phyloP scores from a whole-genome alignment of 2,113 vertebrate genomes.

The Onychorhynchus coronatus region DNA sequence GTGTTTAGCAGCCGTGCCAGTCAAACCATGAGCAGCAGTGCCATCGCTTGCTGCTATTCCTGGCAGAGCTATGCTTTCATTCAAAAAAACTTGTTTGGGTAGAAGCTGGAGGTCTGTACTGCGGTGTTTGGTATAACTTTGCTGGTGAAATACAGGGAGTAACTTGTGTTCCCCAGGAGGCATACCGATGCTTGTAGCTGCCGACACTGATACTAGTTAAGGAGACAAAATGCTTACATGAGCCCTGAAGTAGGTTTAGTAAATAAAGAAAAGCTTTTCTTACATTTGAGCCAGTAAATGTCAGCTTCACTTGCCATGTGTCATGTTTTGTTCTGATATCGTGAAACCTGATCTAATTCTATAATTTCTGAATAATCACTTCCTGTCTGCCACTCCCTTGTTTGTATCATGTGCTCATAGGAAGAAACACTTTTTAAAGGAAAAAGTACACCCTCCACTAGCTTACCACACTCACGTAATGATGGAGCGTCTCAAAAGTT shows the following conservation, averaged over 20 bases:
- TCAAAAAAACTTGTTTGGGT: background rate
- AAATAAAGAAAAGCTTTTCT: background rate
- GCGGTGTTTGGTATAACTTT: background rate
- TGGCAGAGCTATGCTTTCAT: background rate
- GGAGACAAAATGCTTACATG: background rate
- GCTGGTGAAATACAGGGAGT: background rate
- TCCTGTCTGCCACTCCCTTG: conserved; percentile 59
- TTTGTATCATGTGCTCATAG: conserved; percentile 41
- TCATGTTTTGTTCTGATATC: conserved; percentile 36
- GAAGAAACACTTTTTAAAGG: conserved; percentile 13
- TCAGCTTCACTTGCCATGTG: background rate
- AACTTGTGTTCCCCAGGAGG: background rate
- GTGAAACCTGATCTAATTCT: conserved; percentile 21
- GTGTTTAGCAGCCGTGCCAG: accelerated
- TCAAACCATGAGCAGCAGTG: background rate
- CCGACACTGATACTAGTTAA: background rate
- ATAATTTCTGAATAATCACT: conserved; percentile 49
- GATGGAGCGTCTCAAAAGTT: background rate
- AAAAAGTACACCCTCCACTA: background rate
- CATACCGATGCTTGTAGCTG: accelerated
- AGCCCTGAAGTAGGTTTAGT: background rate
- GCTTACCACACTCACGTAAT: background rate
- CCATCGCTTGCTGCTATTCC: background rate
- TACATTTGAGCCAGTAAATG: background rate
- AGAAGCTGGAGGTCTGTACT: background rate